Base-by-base conservation (phyloP, 1,140 invertebrate genomes). In the Meloidogyne floridensis region DNA sequence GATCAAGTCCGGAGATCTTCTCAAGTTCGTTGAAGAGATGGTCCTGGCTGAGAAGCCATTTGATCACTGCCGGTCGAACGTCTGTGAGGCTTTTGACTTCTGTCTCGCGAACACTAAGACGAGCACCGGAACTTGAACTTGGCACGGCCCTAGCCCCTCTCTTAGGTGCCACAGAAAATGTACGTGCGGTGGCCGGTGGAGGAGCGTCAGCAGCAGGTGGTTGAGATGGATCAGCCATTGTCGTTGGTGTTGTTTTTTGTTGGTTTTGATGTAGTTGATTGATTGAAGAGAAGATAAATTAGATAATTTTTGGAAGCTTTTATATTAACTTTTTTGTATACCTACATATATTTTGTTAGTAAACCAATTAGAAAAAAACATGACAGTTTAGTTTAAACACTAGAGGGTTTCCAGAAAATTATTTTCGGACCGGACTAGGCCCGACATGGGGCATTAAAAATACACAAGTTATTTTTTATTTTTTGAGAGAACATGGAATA, bases 61-160 rank as follows among this genome's bases (percentile, higher is more conserved):
- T 51, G 11, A 13, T 20, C 75, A 76, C 4, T 13, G 42, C 51
- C 11, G 75, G 75, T 5, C 75, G 75, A 20, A 76, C 47, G 7
- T 76, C 75, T 11, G 56, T 76, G 47, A 76, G 42, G 75, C 75
- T 54, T 20, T 76, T 76, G 75, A 76, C 13, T 32, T 54, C 54
- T 20, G 65, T 42, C 4, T 76, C 13, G 6, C 75, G 75, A 51
- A 65, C 20, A 13, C 65, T 20, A 76, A 76, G 75, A 76, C 75
- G 75, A 54, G 42, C 47, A 54, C 74, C 74, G 13, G 42, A 43
- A 73, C 72, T 73, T 59, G 56, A 59, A 59, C 56, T 59, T 59
- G 11, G 11, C 11, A 13, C 56, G 4, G 56, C 56, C 13, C 11
- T 59, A 0, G 56, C 56, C 11, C 56, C 56, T 15, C 5, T 54